Conservation (phyloP, 2,888 invertebrate genomes). For the Herminia tarsipennalis region DNA sequence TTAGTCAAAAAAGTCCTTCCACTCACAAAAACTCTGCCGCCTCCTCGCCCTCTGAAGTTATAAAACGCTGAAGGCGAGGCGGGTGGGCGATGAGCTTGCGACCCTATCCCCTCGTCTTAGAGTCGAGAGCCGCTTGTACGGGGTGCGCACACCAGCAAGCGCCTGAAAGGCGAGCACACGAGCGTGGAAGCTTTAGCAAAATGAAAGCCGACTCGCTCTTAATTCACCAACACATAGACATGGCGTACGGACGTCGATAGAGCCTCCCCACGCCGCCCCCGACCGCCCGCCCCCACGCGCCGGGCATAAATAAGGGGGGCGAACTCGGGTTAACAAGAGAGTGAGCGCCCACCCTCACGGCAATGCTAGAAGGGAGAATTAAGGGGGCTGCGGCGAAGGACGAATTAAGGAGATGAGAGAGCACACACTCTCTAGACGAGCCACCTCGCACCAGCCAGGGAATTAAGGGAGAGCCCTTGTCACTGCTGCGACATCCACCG, state of each 20-base stretch:
- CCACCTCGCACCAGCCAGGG: conserved; percentile 75
- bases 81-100: conserved; percentile 56
- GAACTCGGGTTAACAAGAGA: conserved; percentile 82
- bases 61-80: conserved; percentile 77
- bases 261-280: conserved; percentile 55
- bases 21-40: conserved; percentile 81
- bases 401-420: conserved; percentile 86
- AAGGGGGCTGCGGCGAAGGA: conserved; percentile 85
- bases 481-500: conserved; percentile 28
- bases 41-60: conserved; percentile 81
- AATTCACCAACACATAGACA: conserved; percentile 82
- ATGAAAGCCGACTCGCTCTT: conserved; percentile 86
- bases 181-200: conserved; percentile 84
- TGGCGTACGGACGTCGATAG: conserved; percentile 72
- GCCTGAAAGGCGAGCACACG: conserved; percentile 83
- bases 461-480: conserved; percentile 65
- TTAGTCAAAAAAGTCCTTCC: conserved; percentile 85
- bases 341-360: conserved; percentile 71
- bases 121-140: conserved; percentile 66
- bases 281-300: conserved; percentile 60
- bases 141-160: conserved; percentile 62
- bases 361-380: conserved; percentile 74
- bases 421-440: conserved; percentile 83
- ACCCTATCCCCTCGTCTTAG: conserved; percentile 68
- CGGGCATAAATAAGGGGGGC: conserved; percentile 83